phyloP scores from a whole-genome alignment of 1,140 invertebrate species.

The Drosophila nebulosa region DNA sequence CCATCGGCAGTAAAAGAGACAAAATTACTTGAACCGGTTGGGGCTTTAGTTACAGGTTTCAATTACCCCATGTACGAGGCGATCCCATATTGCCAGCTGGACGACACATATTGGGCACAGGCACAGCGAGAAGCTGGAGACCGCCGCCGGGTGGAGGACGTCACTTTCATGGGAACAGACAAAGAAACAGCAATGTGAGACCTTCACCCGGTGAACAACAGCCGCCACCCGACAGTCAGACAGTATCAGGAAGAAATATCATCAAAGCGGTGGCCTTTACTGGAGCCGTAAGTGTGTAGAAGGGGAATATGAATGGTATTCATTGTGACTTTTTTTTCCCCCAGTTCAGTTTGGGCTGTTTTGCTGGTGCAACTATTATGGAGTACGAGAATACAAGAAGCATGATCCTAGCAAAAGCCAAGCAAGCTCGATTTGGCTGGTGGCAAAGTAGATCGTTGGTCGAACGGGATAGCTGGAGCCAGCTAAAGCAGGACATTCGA shows the following conservation, averaged over 20 bases:
- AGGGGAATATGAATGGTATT: background rate
- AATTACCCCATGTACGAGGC: slow-evolving; percentile 16
- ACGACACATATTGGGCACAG: slow-evolving; percentile 27
- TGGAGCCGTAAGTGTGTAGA: slow-evolving; percentile 83
- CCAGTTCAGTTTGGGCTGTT: slow-evolving; percentile 86
- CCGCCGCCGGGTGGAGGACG: slow-evolving; percentile 21
- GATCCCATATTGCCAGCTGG: background rate
- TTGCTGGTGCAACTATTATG: slow-evolving; percentile 90
- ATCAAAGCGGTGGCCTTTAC: slow-evolving; percentile 87
- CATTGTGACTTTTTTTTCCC: background rate
- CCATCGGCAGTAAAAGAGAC: background rate
- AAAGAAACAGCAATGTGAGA: slow-evolving; percentile 48
- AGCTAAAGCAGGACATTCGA: slow-evolving; percentile 80
- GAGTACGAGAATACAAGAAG: slow-evolving; percentile 92
- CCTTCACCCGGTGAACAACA: slow-evolving; percentile 22
- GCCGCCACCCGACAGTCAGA: slow-evolving; percentile 48
- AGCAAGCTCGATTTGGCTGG: slow-evolving; percentile 82
- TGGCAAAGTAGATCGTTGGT: slow-evolving; percentile 41
- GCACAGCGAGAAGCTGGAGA: slow-evolving; percentile 8
- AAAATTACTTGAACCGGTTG: background rate
- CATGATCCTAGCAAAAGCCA: slow-evolving; percentile 84
- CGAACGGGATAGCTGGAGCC: slow-evolving; percentile 44
- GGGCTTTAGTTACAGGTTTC: slow-evolving; percentile 47
- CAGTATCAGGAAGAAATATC: slow-evolving; percentile 81
- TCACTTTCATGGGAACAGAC: slow-evolving; percentile 39